Conservation (phyloP, 2,113 vertebrate genomes). For the Myotis lucifugus region DNA sequence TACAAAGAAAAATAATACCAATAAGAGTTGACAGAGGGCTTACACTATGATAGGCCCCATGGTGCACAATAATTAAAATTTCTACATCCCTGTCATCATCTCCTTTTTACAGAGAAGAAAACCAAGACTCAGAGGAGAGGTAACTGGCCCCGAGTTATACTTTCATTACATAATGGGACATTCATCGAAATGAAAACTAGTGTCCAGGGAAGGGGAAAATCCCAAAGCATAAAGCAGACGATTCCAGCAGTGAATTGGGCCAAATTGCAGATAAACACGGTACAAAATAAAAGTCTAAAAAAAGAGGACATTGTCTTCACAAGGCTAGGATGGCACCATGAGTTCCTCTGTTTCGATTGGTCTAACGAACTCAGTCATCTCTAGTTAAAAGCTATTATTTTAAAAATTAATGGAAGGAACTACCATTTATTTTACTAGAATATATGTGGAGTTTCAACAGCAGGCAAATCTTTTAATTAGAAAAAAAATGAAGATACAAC, state of each 20-base stretch:
- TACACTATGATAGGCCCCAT: neutral
- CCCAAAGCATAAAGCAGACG: neutral
- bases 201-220: neutral
- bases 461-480: neutral
- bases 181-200: neutral
- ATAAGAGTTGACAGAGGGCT: neutral
- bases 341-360: neutral
- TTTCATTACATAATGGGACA: neutral
- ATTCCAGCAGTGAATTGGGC: neutral
- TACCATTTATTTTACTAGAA: neutral
- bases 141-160: neutral
- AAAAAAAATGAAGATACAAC: neutral
- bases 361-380: neutral
- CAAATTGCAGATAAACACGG: neutral
- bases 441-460: neutral
- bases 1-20: neutral
- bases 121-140: neutral
- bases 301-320: neutral
- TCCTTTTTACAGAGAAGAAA: neutral
- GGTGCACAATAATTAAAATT: neutral
- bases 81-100: neutral
- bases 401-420: neutral
- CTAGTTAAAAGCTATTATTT: neutral
- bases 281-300: neutral
- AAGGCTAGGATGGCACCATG: neutral